Evolutionary conservation across 37 sponge, comb jelly and placozoan species (phyloP), one percentile per base, ranked within the genome.

Genomic region (Corticium candelabrum): DNA sequence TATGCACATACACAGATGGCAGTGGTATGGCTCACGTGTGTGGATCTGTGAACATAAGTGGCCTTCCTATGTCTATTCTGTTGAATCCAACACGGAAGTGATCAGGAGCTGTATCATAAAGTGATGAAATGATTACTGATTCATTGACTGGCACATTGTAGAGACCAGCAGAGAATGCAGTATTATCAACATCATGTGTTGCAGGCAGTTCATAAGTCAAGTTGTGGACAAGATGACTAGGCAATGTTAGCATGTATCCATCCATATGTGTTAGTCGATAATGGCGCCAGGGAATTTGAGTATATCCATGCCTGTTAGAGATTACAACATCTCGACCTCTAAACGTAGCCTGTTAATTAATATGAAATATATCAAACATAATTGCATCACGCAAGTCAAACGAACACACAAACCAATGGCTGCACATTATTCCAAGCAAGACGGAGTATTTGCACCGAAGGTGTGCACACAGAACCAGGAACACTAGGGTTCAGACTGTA

Each of bases 201-300:
- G 30, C 33, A 1, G 85, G 79, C 3, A 84, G 68, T 21, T 39
- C 37, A 84, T 87, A 90, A 11, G 41, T 50, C 35, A 90, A 32
- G 68, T 77, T 62, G 82, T 90, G 80, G 39, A 40, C 32, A 31
- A 84, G 77, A n/a, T 77, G 77, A 1, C 77, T 40, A 29, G 85
- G 88, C 7, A 87, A 35, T 32, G 84, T 87, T 41, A 81, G 68
- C 91, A 90, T 90, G 82, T 90, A 90, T 21, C 91, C 91, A 68
- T 84, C 85, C 67, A 80, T 1, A 67, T 90, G 91, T 11, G 91
- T 90, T 35, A 86, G 91, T 37, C 91, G 79, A 36, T 90, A 87
- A 74, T 90, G 87, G 67, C 85, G 75, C 91, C 91, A 90, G 35
- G 90, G 90, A 2, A 90, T 78, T 31, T 78, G 15, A 38, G 82